Evolutionary conservation across 2,113 vertebrate genomes (phyloP), one percentile per base, ranked within the genome.

Genomic region (Passer domesticus): DNA sequence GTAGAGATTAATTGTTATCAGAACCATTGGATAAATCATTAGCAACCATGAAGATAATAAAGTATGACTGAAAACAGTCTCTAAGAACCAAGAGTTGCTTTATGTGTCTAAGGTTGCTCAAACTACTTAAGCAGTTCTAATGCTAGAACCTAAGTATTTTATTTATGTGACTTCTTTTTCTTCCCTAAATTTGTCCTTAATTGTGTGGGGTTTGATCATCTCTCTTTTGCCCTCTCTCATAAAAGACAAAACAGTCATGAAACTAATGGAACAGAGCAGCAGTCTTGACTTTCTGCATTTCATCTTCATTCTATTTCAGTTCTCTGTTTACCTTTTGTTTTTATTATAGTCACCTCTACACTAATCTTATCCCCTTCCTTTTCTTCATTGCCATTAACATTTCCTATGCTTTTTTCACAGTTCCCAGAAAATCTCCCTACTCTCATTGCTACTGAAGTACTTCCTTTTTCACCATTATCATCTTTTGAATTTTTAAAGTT

Each of bases 401-500:
- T 62, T 5, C 18, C 14, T 13, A 19, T 22, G 5, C 24, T 81
- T 58, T 78, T 75, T 87, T 82, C 31, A 81, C 47, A 67, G 23
- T 15, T 52, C 9, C 28, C 49, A 70, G 30, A 78, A 89, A 91
- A 49, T 49, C 5, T 13, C 6, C 24, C 35, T 15, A 20, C 20
- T 53, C 17, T 53, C 16, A 59, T 15, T 35, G 20, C 30, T 47
- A 28, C 30, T 7, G 20, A 87, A 91, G 60, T 46, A 37, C 12
- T 27, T 37, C 9, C 16, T 62, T 78, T 70, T 69, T 43, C 5
- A 1, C n/a, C 1, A 1, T 37, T 1, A 1, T 21, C 15, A 52
- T 39, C 44, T 50, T 94, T 77, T 50, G 30, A 91, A 22, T 25
- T 49, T 69, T 66, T 53, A 18, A 47, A 73, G 10, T 64, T 80